phyloP scores from a whole-genome alignment of 2,888 invertebrate genomes.

The Gymnocheta viridis region DNA sequence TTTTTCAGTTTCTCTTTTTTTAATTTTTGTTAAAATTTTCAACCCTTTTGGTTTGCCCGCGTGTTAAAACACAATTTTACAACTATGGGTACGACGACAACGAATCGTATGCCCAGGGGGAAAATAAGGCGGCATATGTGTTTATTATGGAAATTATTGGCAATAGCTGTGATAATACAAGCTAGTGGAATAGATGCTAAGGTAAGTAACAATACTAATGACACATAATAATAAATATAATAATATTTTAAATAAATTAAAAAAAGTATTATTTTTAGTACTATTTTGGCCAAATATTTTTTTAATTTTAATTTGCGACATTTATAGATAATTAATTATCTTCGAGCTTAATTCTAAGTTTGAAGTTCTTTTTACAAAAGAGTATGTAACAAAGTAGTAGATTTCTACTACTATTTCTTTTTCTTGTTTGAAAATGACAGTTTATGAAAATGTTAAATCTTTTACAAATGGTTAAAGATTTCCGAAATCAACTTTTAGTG shows the following conservation, averaged over 20 bases:
- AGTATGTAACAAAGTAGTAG: background rate
- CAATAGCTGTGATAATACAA: conserved; percentile 73
- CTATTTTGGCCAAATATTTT: background rate
- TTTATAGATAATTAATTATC: background rate
- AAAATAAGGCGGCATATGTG: conserved; percentile 66
- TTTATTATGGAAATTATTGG: conserved; percentile 73
- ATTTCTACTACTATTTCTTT: background rate
- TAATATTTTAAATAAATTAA: background rate
- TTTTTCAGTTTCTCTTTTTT: conserved; percentile 24
- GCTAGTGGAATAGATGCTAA: conserved; percentile 74
- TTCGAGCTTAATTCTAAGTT: background rate
- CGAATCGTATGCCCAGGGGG: conserved; percentile 70
- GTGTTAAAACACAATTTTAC: conserved; percentile 34
- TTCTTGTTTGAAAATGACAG: background rate
- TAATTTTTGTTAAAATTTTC: background rate
- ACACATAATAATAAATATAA: background rate
- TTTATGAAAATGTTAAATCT: background rate
- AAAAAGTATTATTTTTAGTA: background rate
- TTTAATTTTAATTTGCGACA: no score
- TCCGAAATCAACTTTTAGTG: no score
- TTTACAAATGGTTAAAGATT: no score
- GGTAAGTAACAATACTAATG: conserved; percentile 72
- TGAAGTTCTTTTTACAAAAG: background rate
- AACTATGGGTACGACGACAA: conserved; percentile 71
- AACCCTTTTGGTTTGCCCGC: background rate